phyloP scores from a whole-genome alignment of 2,888 invertebrate genomes.

The Amphipyra berbera region DNA sequence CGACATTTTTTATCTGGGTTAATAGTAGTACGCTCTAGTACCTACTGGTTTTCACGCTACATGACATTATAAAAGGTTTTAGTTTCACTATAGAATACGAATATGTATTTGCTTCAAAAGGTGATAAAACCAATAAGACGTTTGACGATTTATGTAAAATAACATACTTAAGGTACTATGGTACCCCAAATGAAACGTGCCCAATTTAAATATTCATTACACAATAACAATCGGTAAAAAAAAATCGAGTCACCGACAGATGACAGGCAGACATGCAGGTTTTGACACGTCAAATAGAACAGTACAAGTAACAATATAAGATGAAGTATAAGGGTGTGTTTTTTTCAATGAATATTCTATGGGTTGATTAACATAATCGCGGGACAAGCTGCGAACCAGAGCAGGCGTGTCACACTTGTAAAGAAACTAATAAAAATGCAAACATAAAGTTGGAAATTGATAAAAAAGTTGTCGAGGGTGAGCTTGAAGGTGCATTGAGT shows the following conservation, averaged over 20 bases:
- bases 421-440: constrained; percentile 79
- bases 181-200: constrained; percentile 37
- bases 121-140: constrained; percentile 1
- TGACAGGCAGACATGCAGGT: constrained; percentile 56
- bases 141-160: constrained; percentile 15
- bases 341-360: constrained; percentile 80
- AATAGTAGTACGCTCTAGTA: not conserved
- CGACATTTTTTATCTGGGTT: constrained; percentile 7
- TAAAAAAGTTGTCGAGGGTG: constrained; percentile 44
- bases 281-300: constrained; percentile 62
- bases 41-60: not conserved
- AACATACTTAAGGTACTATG: constrained; percentile 23
- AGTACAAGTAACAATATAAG: constrained; percentile 64
- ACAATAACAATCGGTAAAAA: constrained; percentile 48
- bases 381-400: constrained; percentile 82
- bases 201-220: constrained; percentile 58
- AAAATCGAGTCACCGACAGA: constrained; percentile 56
- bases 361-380: constrained; percentile 80
- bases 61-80: not conserved
- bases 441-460: constrained; percentile 67
- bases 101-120: constrained; percentile 20
- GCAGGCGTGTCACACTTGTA: constrained; percentile 61
- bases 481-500: not conserved
- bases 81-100: not conserved
- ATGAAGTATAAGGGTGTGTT: constrained; percentile 76